These are phyloP conservation scores for Athripsodes cinereus DNA, from an alignment of 2,888 invertebrate species.

Conservation along the genomic window DNA sequence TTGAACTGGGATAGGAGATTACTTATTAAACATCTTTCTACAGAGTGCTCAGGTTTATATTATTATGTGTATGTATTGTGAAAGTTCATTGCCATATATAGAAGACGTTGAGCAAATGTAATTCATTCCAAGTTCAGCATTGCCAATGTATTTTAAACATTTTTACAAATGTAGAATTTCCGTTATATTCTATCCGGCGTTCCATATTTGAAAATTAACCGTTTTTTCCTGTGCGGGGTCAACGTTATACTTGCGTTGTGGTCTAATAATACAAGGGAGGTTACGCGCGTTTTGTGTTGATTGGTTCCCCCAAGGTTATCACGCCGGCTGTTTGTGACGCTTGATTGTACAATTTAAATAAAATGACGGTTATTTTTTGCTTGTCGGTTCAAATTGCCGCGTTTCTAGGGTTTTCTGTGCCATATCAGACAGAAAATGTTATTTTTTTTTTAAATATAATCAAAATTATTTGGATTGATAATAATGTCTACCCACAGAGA, in stretches of 20 bases:
- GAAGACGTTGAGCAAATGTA: background rate
- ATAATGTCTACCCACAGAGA: no score
- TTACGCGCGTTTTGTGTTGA: conserved; percentile 5
- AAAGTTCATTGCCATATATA: background rate
- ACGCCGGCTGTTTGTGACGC: conserved; percentile 9
- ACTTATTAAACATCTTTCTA: no score
- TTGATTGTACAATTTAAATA: background rate
- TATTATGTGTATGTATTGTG: background rate
- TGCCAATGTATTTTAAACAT: no score
- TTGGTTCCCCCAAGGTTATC: conserved; percentile 2
- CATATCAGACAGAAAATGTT: no score
- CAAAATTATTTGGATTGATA: no score
- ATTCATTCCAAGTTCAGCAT: background rate
- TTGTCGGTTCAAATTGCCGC: no score
- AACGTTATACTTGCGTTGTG: conserved; percentile 1
- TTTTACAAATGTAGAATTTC: no score
- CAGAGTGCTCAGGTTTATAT: background rate
- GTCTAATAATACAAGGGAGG: background rate
- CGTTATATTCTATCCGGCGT: conserved; percentile 3
- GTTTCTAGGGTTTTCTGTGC: no score
- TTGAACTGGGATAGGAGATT: no score
- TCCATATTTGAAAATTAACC: background rate
- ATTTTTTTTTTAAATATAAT: no score
- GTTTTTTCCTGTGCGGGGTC: background rate
- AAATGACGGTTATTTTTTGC: background rate